Base-by-base conservation (phyloP, 2,888 invertebrate species). In the Dendrolimus houi region DNA sequence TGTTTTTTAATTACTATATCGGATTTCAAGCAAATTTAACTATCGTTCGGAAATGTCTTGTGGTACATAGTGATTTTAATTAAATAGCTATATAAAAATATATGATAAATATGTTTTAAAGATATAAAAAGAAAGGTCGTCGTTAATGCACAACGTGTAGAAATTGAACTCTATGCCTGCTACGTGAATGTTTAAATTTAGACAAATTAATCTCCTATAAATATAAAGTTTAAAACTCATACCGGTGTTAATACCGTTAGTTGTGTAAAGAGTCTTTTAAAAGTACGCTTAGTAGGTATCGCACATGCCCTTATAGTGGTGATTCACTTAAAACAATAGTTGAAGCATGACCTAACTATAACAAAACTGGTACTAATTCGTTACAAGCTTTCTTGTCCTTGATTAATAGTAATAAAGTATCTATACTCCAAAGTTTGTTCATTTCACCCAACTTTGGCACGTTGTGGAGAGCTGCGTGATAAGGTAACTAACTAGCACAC, bases 381-480 rank as follows among this genome's bases (percentile, higher is more conserved):
- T 64, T 73, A 72, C 77, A 80, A 70, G 87, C 88, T 87, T 29
- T 87, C 77, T 82, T 85, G 82, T 83, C 83, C 80, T 79, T 79
- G 81, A 86, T 82, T 66, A 73, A 81, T 88, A 88, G 86, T 88
- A 90, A 89, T 90, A 89, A 90, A 89, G 82, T 88, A 87, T 85
- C 82, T 88, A 77, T 90, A 89, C 81, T 88, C 90, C 86, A 87
- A 86, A 87, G 85, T 88, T 81, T 82, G 88, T 89, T 90, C 77
- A 89, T 90, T 89, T 86, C 85, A 85, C 84, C 87, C 81, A 71
- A 74, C 79, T 75, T 78, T 79, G 85, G 84, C 78, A 77, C 84
- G 80, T 70, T 74, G 72, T 75, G 87, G 86, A 86, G 88, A 77
- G 82, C 87, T 79, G 83, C 83, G 75, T 75, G 57, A 68, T 75